phyloP scores from a whole-genome alignment of 2,797 vertebrate species.

The Kryptolebias ocellatus region DNA sequence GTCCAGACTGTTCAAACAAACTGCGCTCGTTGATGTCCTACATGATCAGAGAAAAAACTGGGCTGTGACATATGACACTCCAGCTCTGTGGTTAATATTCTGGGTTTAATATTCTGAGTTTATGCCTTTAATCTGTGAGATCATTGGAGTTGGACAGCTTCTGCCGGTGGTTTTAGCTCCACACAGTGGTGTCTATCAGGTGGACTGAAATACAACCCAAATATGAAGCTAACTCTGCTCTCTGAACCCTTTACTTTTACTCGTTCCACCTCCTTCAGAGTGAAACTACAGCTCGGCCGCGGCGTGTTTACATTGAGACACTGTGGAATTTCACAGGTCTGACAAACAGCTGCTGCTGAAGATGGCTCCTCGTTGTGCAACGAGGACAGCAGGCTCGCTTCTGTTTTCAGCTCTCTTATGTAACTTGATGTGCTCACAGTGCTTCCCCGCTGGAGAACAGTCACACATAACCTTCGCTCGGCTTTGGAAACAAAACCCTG shows the following conservation, averaged over 20 bases:
- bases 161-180: not conserved
- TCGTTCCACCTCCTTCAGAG: no score
- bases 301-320: not conserved
- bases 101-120: not conserved
- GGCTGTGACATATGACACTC: no score
- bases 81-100: not conserved
- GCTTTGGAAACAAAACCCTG: conserved; percentile 65
- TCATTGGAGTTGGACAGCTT: not conserved
- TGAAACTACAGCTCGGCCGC: no score
- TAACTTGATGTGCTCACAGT: conserved; percentile 49
- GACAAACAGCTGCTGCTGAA: conserved; percentile 43
- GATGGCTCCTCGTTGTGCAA: conserved; percentile 55
- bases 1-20: no score
- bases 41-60: no score
- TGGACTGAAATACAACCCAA: not conserved
- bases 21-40: no score
- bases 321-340: conserved; percentile 30
- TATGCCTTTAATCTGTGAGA: not conserved
- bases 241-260: no score
- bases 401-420: conserved; percentile 62
- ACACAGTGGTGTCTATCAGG: not conserved
- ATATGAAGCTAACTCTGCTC: not conserved
- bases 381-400: conserved; percentile 39
- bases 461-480: conserved; percentile 41
- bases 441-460: conserved; percentile 43